Conservation (phyloP, 1,140 invertebrate species). For the Ostrea denselamellosa region DNA sequence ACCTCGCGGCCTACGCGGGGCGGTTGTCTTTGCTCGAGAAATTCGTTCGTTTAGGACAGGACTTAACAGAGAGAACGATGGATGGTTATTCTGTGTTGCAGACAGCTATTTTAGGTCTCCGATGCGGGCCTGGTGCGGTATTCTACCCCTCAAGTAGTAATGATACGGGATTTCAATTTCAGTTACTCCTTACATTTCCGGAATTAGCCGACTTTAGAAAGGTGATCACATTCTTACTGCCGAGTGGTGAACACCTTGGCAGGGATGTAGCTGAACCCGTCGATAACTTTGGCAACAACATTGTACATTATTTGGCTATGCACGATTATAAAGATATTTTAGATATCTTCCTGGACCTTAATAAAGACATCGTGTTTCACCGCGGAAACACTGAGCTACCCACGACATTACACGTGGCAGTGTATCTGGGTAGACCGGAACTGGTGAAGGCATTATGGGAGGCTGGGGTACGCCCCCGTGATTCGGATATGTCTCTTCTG, state of each 20-base stretch:
- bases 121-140: not conserved
- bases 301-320: not conserved
- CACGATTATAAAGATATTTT: not conserved
- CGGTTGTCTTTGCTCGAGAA: not conserved
- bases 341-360: not conserved
- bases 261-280: not conserved
- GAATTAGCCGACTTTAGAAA: not conserved
- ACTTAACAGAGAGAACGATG: not conserved
- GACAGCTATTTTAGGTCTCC: not conserved
- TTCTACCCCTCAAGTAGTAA: not conserved
- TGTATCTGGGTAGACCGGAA: not conserved
- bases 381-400: too few relatives aligned
- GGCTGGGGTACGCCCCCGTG: not conserved
- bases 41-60: not conserved
- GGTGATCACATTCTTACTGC: not conserved
- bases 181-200: not conserved
- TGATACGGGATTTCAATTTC: not conserved
- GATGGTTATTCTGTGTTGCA: not conserved
- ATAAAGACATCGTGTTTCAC: not conserved
- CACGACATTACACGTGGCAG: not conserved
- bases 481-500: not conserved
- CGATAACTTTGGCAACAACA: not conserved
- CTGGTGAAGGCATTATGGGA: not conserved
- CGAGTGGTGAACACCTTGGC: not conserved
- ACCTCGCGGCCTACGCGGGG: not conserved